Conservation (phyloP, 2,888 invertebrate species). For the Alsophila aescularia region DNA sequence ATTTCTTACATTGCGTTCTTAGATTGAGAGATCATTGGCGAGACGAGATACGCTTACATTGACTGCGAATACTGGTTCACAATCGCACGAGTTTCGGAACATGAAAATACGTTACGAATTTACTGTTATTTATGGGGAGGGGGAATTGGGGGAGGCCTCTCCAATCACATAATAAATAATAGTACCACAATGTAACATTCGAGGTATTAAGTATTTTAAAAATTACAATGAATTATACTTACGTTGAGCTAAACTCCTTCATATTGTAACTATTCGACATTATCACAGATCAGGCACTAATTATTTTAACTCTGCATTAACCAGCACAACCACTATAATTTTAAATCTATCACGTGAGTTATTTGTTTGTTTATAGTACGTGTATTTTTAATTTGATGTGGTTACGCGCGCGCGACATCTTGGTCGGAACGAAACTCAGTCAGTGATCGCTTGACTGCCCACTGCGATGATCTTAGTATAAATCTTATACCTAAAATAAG, state of each 20-base stretch:
- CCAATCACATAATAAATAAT: no score
- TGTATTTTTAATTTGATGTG: conserved; percentile 47
- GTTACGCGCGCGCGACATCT: conserved; percentile 59
- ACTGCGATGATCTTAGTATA: neutral
- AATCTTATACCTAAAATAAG: conserved; percentile 23
- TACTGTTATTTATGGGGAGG: no score
- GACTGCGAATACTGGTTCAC: no score
- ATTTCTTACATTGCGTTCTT: no score
- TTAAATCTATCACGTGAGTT: conserved; percentile 7
- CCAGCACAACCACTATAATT: conserved; percentile 26
- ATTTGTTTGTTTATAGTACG: conserved; percentile 34
- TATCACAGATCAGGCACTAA: conserved; percentile 45
- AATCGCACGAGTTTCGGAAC: no score
- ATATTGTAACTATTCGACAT: conserved; percentile 76
- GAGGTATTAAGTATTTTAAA: no score
- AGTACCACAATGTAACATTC: neutral
- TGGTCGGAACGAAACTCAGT: conserved; percentile 49
- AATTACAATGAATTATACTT: conserved; percentile 41
- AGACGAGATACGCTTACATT: no score
- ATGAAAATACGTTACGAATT: no score
- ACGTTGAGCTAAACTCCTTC: conserved; percentile 81
- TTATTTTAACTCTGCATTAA: conserved; percentile 7
- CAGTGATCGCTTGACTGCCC: conserved; percentile 51
- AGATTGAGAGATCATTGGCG: no score
- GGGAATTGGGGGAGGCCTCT: no score